These are phyloP conservation scores for Drosophila miranda DNA, from an alignment of 1,140 invertebrate genomes.

Conservation along the genomic window DNA sequence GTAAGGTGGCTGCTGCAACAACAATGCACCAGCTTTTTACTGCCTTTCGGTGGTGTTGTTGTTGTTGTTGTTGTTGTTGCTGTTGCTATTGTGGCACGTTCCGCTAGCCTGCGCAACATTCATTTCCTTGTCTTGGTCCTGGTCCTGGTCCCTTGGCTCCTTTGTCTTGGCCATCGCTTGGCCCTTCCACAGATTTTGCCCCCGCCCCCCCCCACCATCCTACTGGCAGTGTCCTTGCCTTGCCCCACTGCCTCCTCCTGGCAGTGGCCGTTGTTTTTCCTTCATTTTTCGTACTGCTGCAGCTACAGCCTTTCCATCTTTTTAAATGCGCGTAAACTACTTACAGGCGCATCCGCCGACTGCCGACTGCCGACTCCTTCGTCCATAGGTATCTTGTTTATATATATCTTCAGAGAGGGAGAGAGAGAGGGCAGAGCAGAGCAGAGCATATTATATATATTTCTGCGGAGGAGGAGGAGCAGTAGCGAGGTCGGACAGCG, in stretches of 20 bases:
- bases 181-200: too few relatives aligned
- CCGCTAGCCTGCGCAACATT: conserved; percentile 64
- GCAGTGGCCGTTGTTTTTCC: not conserved
- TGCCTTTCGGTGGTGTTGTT: conserved; percentile 3
- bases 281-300: not conserved
- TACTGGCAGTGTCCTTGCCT: conserved; percentile 1
- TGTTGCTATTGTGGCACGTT: conserved; percentile 56
- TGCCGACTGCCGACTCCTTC: not conserved
- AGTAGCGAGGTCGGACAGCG: conserved; percentile 1
- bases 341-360: conserved; percentile 52
- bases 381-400: conserved; percentile 18
- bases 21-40: not conserved
- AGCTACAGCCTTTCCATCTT: conserved; percentile 25
- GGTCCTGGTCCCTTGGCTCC: conserved; percentile 7
- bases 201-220: too few relatives aligned
- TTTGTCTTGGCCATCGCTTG: conserved; percentile 36
- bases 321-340: conserved; percentile 78
- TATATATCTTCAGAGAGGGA: conserved; percentile 3
- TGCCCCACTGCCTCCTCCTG: too few relatives aligned
- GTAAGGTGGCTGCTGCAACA: conserved; percentile 40
- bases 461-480: not conserved
- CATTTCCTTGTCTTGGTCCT: conserved; percentile 62
- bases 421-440: not conserved
- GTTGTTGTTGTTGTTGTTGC: conserved; percentile 15
- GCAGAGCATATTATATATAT: conserved; percentile 35